Evolutionary conservation across 2,888 invertebrate species (phyloP), one percentile per base, ranked within the genome.

Genomic region (Callyntrura guangdongensis): DNA sequence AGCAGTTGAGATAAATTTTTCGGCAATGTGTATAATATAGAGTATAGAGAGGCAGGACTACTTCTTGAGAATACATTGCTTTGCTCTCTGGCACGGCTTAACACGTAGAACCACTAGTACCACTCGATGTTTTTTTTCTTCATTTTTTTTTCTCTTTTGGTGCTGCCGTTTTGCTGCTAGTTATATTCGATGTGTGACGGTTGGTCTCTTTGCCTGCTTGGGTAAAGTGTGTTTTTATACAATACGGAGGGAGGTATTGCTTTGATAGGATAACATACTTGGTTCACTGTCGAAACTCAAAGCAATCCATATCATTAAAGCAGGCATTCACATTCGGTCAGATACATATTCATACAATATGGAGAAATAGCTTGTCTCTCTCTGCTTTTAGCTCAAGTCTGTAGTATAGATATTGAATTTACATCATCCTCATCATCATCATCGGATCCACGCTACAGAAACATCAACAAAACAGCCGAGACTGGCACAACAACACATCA

Each of bases 1-100:
- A 81, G 22, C 69, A 81, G 22, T 49, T 36, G 59, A 81, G 67
- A 88, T 82, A 82, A 81, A 36, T 47, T 79, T 82, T 79, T 86
- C 22, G n/a, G 88, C 8, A 82, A 82, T 64, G 9, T 25, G 36
- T 59, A 25, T 69, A 45, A 36, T 47, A 36, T 45, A 9, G 12
- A 64, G 64, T 22, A 11, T 64, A 17, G n/a, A 17, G 6, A 36
- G n/a, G n/a, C n/a, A 69, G 36, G 22, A 79, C 53, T 56, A 82
- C 47, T 64, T n/a, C 17, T 45, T n/a, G n/a, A 27, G 17, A 77
- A 1, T 49, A 36, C 79, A 53, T 25, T 49, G 74, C 14, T 47
- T 45, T 27, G 25, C 59, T 59, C 45, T 61, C 61, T 64, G 81
- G 27, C 53, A 53, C 17, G 25, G 79, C 53, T 25, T 79, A 11